These are phyloP conservation scores for Rissa tridactyla DNA, from an alignment of 2,113 vertebrate genomes.

Conservation along the genomic window DNA sequence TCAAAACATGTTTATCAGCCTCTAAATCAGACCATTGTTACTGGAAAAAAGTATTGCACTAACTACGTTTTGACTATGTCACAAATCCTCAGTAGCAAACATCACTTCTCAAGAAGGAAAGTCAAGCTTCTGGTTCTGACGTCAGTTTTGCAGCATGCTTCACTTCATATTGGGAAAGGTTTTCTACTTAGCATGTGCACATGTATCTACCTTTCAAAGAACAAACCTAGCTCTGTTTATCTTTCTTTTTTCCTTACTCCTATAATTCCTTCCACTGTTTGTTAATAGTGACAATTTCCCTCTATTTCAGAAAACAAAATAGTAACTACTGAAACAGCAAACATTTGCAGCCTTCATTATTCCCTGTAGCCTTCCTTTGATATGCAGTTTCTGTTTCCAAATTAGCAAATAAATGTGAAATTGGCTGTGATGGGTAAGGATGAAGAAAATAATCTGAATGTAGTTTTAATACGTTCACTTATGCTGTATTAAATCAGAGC, in stretches of 20 bases:
- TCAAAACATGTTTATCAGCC: not conserved
- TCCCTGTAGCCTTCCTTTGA: not conserved
- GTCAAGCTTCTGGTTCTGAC: not conserved
- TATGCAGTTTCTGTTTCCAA: not conserved
- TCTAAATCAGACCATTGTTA: not conserved
- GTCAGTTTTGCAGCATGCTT: not conserved
- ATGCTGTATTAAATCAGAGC: not conserved
- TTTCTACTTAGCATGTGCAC: not conserved
- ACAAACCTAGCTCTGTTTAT: fast-evolving
- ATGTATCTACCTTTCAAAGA: not conserved
- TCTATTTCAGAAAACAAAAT: not conserved
- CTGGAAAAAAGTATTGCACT: not conserved
- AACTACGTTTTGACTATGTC: not conserved
- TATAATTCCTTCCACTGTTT: not conserved
- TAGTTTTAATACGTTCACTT: not conserved
- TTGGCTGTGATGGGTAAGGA: not conserved
- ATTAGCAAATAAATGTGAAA: conserved; percentile 2
- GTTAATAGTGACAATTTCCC: not conserved
- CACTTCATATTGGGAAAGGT: not conserved
- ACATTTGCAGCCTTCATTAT: not conserved
- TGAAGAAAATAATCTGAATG: not conserved
- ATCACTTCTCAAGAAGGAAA: not conserved
- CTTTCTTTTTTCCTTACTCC: not conserved
- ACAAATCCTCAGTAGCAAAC: not conserved
- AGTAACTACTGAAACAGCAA: not conserved